phyloP scores from a whole-genome alignment of 2,797 vertebrate genomes.

The Hoplostethus mediterraneus region DNA sequence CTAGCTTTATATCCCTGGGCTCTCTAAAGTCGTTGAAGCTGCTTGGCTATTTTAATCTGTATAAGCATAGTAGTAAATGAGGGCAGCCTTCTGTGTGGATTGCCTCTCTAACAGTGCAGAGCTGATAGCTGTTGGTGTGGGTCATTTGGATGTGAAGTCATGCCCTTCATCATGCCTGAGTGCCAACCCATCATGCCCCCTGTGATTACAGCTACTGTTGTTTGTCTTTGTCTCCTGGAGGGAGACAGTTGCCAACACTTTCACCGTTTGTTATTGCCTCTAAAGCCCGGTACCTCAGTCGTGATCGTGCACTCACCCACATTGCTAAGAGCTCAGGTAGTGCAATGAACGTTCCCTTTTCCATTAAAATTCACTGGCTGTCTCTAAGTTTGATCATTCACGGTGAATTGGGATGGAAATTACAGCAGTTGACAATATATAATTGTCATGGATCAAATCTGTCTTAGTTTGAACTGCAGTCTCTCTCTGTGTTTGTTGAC shows the following conservation, averaged over 20 bases:
- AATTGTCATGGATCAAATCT: neutral
- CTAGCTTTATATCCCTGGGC: slow-evolving; percentile 55
- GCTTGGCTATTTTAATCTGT: slow-evolving; percentile 72
- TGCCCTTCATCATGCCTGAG: slow-evolving; percentile 73
- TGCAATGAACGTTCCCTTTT: slow-evolving; percentile 41
- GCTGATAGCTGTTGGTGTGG: slow-evolving; percentile 71
- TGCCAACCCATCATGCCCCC: slow-evolving; percentile 70
- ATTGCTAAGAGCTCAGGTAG: slow-evolving; percentile 41
- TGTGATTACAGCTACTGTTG: slow-evolving; percentile 72
- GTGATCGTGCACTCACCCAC: slow-evolving; percentile 23
- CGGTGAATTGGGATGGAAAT: slow-evolving; percentile 18
- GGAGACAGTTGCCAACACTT: slow-evolving; percentile 63
- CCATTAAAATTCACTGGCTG: slow-evolving; percentile 41
- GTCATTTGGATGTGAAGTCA: slow-evolving; percentile 77
- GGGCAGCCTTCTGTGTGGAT: slow-evolving; percentile 75
- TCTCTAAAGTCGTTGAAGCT: slow-evolving; percentile 66
- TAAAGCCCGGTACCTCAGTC: slow-evolving; percentile 38
- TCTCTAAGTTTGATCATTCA: slow-evolving; percentile 31
- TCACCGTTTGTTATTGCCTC: slow-evolving; percentile 58
- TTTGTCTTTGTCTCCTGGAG: slow-evolving; percentile 49
- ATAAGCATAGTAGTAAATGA: slow-evolving; percentile 73
- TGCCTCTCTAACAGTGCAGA: slow-evolving; percentile 61
- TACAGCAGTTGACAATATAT: slow-evolving; percentile 5
- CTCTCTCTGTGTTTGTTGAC: neutral
- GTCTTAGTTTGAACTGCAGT: neutral